Conservation (phyloP, 1,140 invertebrate genomes). For the Whitmania pigra region DNA sequence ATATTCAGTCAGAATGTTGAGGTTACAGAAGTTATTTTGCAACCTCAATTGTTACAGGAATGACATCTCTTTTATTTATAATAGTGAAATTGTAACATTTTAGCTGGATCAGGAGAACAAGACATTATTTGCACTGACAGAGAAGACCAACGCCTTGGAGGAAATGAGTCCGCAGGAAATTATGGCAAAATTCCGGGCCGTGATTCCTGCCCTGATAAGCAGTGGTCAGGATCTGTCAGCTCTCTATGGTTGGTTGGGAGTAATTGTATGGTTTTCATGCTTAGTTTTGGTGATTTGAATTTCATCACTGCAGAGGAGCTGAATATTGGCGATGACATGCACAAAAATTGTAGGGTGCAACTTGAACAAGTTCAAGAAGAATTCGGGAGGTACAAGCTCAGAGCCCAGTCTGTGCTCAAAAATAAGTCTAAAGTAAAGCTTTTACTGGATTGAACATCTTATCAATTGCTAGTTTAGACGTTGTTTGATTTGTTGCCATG, state of each 20-base stretch:
- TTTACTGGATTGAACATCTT: no score
- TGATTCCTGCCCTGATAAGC: no score
- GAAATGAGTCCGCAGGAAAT: slow-evolving; percentile 5
- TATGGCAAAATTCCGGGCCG: no score
- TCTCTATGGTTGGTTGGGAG: no score
- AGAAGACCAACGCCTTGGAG: slow-evolving; percentile 27
- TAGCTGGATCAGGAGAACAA: slow-evolving; percentile 42
- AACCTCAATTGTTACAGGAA: no score
- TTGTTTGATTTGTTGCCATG: no score
- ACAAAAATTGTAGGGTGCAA: slow-evolving; percentile 38
- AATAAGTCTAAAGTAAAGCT: slow-evolving; percentile 36
- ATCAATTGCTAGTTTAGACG: no score
- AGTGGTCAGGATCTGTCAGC: no score
- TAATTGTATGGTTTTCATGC: no score
- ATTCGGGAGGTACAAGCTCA: slow-evolving; percentile 43
- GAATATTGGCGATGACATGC: slow-evolving; percentile 28
- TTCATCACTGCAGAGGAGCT: slow-evolving; percentile 15
- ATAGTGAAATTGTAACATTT: background rate
- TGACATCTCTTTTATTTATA: background rate
- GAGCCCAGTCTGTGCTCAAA: slow-evolving; percentile 42
- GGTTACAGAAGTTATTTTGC: no score
- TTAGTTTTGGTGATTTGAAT: no score
- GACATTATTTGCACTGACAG: slow-evolving; percentile 28
- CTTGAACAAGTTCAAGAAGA: slow-evolving; percentile 41
- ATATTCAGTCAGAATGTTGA: no score